Percentiles rank a stretch among this genome's conserved stretches.
Conservation (phyloP, 2,888 invertebrate genomes). For the Orthonychiurus folsomi region DNA sequence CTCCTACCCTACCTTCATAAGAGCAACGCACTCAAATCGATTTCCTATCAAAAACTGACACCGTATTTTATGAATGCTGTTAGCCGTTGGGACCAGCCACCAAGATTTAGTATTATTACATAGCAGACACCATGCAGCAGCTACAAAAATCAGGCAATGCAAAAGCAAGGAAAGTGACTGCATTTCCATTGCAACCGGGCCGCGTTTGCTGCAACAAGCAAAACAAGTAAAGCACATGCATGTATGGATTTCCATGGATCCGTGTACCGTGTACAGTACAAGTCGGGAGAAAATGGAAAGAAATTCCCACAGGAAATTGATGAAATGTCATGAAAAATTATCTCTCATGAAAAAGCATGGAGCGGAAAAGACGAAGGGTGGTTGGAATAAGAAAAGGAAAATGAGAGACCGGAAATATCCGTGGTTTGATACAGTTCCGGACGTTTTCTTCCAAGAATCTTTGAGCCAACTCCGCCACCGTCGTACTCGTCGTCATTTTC, state of each 20-base stretch:
- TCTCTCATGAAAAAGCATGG: conserved; percentile 36
- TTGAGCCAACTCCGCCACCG: conserved; percentile 21
- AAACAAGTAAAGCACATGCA: no score
- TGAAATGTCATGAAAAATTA: conserved; percentile 38
- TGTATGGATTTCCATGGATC: no score
- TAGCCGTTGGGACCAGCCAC: background rate
- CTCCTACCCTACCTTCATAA: no score
- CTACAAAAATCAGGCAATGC: no score
- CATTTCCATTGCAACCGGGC: background rate
- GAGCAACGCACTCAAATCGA: background rate
- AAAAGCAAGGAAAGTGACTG: no score
- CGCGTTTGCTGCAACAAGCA: background rate
- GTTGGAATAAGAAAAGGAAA: conserved; percentile 5
- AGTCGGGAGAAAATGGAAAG: conserved; percentile 1
- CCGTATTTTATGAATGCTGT: background rate
- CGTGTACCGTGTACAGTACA: background rate
- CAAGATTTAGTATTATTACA: background rate
- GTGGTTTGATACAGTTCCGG: conserved; percentile 38
- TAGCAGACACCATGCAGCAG: background rate
- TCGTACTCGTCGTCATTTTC: background rate
- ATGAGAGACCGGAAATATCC: conserved; percentile 40
- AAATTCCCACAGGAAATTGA: conserved; percentile 38
- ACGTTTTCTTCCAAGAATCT: conserved; percentile 38
- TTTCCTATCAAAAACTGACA: background rate
- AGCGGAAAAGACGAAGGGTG: conserved; percentile 30